Conservation (phyloP, 1,140 invertebrate species). For the Mactra quadrangularis region DNA sequence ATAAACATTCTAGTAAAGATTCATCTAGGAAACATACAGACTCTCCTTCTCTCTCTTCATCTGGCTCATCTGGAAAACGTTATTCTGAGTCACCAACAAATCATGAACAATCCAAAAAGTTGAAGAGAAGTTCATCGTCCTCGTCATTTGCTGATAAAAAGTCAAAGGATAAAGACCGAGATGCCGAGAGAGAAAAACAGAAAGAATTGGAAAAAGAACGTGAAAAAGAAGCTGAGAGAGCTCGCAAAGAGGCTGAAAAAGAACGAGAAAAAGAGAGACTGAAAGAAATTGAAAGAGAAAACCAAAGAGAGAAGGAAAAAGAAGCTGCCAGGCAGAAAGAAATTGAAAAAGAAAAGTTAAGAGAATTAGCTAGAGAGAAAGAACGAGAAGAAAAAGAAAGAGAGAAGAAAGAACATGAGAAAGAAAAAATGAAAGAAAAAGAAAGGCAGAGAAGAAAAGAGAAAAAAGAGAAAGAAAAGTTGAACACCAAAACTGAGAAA, state of each 20-base stretch:
- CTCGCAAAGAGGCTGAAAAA: slow-evolving; percentile 27
- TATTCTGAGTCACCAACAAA: slow-evolving; percentile 48
- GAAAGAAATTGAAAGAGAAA: slow-evolving; percentile 26
- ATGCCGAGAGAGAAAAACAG: slow-evolving; percentile 42
- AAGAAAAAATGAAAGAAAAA: slow-evolving; percentile 3
- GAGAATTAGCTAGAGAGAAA: neutral
- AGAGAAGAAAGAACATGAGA: neutral
- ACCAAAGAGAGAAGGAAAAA: slow-evolving; percentile 12
- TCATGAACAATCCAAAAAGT: slow-evolving; percentile 29
- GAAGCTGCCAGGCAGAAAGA: slow-evolving; percentile 10
- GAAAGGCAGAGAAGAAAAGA: slow-evolving; percentile 12
- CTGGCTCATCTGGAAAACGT: slow-evolving; percentile 38
- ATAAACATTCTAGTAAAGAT: slow-evolving; percentile 45
- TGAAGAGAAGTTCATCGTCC: slow-evolving; percentile 54
- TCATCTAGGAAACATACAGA: slow-evolving; percentile 44
- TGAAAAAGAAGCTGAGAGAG: slow-evolving; percentile 37
- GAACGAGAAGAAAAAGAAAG: neutral
- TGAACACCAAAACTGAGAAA: slow-evolving; percentile 26
- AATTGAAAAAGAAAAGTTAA: neutral
- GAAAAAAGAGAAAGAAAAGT: slow-evolving; percentile 19
- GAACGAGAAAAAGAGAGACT: slow-evolving; percentile 31
- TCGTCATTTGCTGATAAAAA: slow-evolving; percentile 57
- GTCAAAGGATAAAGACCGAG: slow-evolving; percentile 36
- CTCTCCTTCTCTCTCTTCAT: slow-evolving; percentile 17
- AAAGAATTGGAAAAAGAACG: slow-evolving; percentile 31